phyloP scores from a whole-genome alignment of 1,140 invertebrate species.

The Holotrichia oblita region DNA sequence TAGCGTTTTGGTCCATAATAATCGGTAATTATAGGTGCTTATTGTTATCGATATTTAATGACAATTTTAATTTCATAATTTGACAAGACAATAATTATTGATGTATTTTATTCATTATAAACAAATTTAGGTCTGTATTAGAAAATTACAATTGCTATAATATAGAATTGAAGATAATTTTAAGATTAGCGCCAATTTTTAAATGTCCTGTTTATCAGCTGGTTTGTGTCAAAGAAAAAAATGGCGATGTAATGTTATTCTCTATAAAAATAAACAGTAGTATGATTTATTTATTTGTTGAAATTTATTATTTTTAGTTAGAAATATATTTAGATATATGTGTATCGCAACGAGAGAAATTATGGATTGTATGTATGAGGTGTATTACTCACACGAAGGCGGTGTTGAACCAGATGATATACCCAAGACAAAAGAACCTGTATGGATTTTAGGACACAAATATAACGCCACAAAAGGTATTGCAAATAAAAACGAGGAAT shows the following conservation, averaged over 20 bases:
- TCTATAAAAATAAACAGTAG: slow-evolving; percentile 29
- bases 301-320: slow-evolving; percentile 38
- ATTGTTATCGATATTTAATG: not conserved
- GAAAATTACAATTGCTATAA: too few species aligned
- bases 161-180: too few species aligned
- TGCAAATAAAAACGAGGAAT: slow-evolving; percentile 32
- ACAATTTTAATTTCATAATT: not conserved
- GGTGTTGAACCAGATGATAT: slow-evolving; percentile 83
- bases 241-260: slow-evolving; percentile 37
- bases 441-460: slow-evolving; percentile 89
- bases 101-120: too few species aligned
- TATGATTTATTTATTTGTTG: slow-evolving; percentile 19
- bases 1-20: slow-evolving; percentile 4
- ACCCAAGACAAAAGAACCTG: slow-evolving; percentile 83
- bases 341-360: slow-evolving; percentile 57
- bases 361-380: slow-evolving; percentile 85
- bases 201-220: slow-evolving; percentile 30
- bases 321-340: slow-evolving; percentile 48
- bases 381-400: slow-evolving; percentile 69
- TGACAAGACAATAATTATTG: not conserved
- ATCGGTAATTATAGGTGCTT: not conserved
- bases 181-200: slow-evolving; percentile 31
- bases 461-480: slow-evolving; percentile 86
- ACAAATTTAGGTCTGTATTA: too few species aligned
- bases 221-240: slow-evolving; percentile 32